Percentiles rank a stretch among this genome's conserved stretches.
Evolutionary conservation across 2,797 vertebrate genomes (phyloP).

Genomic region (Xenentodon cancila): DNA sequence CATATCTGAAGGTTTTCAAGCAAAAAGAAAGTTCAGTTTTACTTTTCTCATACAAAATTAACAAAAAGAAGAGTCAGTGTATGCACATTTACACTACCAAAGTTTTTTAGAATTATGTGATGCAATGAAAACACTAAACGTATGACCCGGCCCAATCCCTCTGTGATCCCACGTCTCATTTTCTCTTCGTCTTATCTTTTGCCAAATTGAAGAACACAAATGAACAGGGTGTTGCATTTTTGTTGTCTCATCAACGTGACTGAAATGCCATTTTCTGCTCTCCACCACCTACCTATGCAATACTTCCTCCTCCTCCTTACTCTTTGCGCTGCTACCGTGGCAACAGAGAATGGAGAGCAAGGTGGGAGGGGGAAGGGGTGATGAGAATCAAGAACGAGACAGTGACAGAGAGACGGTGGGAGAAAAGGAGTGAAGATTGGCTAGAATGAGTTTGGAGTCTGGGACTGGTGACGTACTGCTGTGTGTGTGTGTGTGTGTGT

Average conservation of each 20-base stretch:
- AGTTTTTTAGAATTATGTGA: not conserved
- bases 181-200: too few relatives aligned
- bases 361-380: slow-evolving; percentile 2
- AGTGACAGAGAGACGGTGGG: slow-evolving; percentile 38
- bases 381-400: slow-evolving; percentile 22
- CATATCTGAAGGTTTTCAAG: too few relatives aligned
- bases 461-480: slow-evolving; percentile 31
- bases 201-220: not conserved
- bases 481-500: not conserved
- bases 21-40: too few relatives aligned
- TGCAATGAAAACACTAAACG: too few relatives aligned
- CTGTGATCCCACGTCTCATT: too few relatives aligned
- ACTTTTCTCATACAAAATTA: too few relatives aligned
- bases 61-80: too few relatives aligned
- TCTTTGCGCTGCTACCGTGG: slow-evolving; percentile 74
- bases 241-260: slow-evolving; percentile 24
- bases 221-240: slow-evolving; percentile 6
- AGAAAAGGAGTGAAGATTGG: slow-evolving; percentile 41
- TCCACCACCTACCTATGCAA: slow-evolving; percentile 20
- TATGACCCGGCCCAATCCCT: not conserved
- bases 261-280: slow-evolving; percentile 48
- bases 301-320: slow-evolving; percentile 14
- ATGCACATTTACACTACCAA: too few relatives aligned
- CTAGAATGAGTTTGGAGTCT: slow-evolving; percentile 68
- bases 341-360: slow-evolving; percentile 63